A percentile compares a stretch with the other conserved stretches of the same genome.
Conservation (phyloP, 2,113 vertebrate genomes). For the Stegostoma tigrinum region DNA sequence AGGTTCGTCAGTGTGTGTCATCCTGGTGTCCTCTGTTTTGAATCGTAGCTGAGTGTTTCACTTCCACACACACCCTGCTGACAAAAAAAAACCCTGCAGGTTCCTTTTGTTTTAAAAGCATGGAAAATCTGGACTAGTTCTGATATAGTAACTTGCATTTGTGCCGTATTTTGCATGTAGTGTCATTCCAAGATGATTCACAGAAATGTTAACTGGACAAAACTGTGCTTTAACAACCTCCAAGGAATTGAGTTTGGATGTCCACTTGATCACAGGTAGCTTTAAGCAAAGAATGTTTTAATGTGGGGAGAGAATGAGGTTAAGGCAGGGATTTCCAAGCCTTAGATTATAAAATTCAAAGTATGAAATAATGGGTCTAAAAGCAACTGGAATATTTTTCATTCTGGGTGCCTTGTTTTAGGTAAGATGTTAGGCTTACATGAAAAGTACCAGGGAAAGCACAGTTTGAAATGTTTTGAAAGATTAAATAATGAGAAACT, state of each 20-base stretch:
- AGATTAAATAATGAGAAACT: no score
- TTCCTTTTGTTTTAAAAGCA: background rate
- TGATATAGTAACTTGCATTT: background rate
- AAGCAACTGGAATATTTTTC: background rate
- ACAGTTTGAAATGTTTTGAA: no score
- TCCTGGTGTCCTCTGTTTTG: background rate
- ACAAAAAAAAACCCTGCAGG: background rate
- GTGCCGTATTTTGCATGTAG: background rate
- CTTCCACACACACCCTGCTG: background rate
- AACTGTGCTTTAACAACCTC: no score
- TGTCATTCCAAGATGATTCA: background rate
- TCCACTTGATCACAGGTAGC: no score
- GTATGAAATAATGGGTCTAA: background rate
- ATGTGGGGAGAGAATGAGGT: background rate
- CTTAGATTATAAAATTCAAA: background rate
- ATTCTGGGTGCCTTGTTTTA: background rate
- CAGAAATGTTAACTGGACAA: background rate
- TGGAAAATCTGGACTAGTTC: background rate
- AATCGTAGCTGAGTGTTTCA: background rate
- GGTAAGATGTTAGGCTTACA: background rate
- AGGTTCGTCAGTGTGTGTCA: background rate
- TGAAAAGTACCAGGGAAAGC: no score
- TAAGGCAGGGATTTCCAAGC: background rate
- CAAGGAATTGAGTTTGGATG: no score
- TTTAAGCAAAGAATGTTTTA: background rate